Evolutionary conservation across 2,888 invertebrate species (phyloP).

Genomic region (Orchestes rusci): DNA sequence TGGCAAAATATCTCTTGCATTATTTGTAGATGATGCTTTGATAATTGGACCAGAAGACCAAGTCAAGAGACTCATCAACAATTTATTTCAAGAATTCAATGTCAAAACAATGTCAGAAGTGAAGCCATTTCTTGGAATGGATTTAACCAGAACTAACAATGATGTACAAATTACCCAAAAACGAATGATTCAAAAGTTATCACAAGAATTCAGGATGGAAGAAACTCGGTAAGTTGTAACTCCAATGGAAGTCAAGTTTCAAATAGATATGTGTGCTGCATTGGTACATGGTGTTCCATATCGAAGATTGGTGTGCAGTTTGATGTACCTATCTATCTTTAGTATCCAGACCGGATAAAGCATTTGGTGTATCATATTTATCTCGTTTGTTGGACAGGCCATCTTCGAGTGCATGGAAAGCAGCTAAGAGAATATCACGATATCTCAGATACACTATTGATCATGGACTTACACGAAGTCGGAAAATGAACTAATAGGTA

Average conservation of each 20-base stretch:
- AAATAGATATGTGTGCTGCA: neutral
- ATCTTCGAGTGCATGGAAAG: neutral
- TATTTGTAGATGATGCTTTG: slow-evolving; percentile 1
- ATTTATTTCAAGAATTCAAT: neutral
- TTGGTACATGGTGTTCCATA: neutral
- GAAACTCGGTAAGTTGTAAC: neutral
- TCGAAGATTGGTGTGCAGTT: neutral
- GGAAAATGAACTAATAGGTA: neutral
- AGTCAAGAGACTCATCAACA: neutral
- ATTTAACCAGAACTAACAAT: too few relatives aligned
- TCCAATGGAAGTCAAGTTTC: neutral
- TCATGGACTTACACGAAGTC: neutral
- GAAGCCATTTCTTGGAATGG: too few relatives aligned
- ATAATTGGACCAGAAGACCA: neutral
- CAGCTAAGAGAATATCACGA: neutral
- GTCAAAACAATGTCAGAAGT: neutral
- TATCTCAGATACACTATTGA: neutral
- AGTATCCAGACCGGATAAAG: neutral
- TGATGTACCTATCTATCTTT: neutral
- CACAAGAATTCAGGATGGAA: neutral
- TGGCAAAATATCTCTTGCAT: neutral
- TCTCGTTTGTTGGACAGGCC: neutral
- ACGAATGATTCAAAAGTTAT: neutral
- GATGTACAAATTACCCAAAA: neutral
- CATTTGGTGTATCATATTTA: neutral